A percentile compares a stretch with the other conserved stretches of the same genome.
Conservation (phyloP, 2,797 vertebrate genomes). For the Orestias chungarensis region DNA sequence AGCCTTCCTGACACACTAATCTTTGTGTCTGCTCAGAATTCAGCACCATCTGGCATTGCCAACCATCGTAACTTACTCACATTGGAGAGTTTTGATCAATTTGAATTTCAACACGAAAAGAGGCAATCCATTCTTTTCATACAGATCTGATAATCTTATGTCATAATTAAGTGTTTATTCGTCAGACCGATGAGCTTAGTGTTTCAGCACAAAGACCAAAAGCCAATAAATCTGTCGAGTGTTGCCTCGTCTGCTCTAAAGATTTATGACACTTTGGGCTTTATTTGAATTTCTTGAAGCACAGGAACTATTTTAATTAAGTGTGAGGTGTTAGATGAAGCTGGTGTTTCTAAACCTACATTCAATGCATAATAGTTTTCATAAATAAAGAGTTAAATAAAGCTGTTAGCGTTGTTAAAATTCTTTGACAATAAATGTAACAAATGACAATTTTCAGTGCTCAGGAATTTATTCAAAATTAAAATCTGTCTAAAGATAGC, state of each 20-base stretch:
- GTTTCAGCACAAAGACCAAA: constrained; percentile 16
- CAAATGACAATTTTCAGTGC: background rate
- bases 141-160: constrained; percentile 25
- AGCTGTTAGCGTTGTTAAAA: background rate
- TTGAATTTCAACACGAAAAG: constrained; percentile 12
- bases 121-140: constrained; percentile 34
- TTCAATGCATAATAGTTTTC: background rate
- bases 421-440: background rate
- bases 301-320: constrained; percentile 4
- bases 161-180: constrained; percentile 16
- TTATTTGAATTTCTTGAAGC: constrained; percentile 22
- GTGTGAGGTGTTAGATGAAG: background rate
- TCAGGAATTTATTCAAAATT: background rate
- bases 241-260: background rate
- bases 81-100: constrained; percentile 7
- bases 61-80: background rate
- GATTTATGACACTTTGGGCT: constrained; percentile 22
- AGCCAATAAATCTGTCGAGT: constrained; percentile 19
- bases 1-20: constrained; percentile 27
- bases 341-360: background rate
- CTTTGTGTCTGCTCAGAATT: constrained; percentile 34
- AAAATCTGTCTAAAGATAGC: background rate
- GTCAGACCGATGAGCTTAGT: constrained; percentile 4
- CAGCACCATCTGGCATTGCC: constrained; percentile 42
- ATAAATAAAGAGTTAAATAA: background rate